Evolutionary conservation across 2,888 invertebrate genomes (phyloP).

Genomic region (Harmothoe impar): DNA sequence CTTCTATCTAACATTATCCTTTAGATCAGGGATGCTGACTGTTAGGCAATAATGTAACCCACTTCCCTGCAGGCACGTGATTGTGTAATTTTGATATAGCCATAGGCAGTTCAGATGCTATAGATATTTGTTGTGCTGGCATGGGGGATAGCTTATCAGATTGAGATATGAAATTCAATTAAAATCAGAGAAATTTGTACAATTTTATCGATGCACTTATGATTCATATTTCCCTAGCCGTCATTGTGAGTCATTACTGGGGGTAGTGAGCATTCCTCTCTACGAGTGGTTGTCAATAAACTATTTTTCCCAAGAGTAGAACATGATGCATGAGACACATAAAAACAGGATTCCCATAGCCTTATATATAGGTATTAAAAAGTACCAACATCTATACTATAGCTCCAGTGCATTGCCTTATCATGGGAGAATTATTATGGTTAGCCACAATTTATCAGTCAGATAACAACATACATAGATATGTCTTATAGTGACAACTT

Average conservation of each 20-base stretch:
- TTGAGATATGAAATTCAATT: slow-evolving; percentile 50
- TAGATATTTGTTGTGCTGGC: background rate
- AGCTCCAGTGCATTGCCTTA: background rate
- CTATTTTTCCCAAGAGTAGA: background rate
- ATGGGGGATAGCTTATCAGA: background rate
- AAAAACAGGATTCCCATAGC: background rate
- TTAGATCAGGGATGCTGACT: background rate
- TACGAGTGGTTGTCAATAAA: slow-evolving; percentile 36
- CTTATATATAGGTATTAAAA: background rate
- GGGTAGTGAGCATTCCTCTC: background rate
- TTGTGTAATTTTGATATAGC: background rate
- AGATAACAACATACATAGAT: background rate
- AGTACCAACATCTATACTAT: background rate
- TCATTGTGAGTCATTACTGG: background rate
- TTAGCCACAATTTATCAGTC: background rate
- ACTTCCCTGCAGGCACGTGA: background rate
- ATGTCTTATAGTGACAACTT: too few relatives aligned
- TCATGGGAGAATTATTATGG: background rate
- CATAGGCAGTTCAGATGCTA: background rate
- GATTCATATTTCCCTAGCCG: background rate
- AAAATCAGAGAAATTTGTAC: slow-evolving; percentile 52
- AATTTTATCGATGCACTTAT: slow-evolving; percentile 55
- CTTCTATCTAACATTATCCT: background rate
- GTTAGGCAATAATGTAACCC: background rate
- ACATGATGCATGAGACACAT: background rate